Conservation (phyloP, 2,113 vertebrate species). For the Aphyosemion australe region DNA sequence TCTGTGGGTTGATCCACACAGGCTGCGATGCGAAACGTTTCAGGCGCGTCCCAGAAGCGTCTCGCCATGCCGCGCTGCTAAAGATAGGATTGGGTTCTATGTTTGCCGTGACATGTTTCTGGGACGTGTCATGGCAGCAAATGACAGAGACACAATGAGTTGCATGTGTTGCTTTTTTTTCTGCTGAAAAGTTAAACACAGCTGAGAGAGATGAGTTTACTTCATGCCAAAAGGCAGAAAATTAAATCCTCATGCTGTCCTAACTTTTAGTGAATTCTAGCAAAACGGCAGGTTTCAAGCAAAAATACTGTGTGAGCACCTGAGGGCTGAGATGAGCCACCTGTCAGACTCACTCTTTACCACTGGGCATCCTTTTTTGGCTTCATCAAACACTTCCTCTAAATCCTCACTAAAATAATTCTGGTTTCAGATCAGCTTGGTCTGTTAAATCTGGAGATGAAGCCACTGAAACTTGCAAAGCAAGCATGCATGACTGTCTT, state of each 20-base stretch:
- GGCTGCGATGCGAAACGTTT: too few relatives aligned
- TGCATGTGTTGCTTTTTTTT: neutral
- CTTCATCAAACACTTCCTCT: conserved; percentile 6
- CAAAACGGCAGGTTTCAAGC: neutral
- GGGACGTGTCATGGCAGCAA: too few relatives aligned
- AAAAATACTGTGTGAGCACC: conserved; percentile 17
- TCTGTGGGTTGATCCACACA: too few relatives aligned
- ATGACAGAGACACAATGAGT: too few relatives aligned
- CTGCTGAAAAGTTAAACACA: neutral
- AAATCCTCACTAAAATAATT: neutral
- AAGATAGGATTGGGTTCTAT: too few relatives aligned
- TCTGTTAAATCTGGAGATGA: conserved; percentile 6
- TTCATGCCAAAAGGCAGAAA: neutral
- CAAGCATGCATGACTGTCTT: too few relatives aligned
- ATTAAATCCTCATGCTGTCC: neutral
- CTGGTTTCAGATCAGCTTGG: neutral
- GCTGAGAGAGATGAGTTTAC: neutral
- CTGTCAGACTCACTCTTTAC: conserved; percentile 1
- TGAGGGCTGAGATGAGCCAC: conserved; percentile 1
- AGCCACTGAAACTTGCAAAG: too few relatives aligned
- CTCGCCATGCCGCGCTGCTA: too few relatives aligned
- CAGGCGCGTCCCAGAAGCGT: too few relatives aligned
- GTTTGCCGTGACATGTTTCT: too few relatives aligned
- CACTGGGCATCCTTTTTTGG: conserved; percentile 11
- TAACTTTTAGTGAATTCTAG: neutral